Conservation (phyloP, 2,113 vertebrate genomes). For the Odocoileus virginianus region DNA sequence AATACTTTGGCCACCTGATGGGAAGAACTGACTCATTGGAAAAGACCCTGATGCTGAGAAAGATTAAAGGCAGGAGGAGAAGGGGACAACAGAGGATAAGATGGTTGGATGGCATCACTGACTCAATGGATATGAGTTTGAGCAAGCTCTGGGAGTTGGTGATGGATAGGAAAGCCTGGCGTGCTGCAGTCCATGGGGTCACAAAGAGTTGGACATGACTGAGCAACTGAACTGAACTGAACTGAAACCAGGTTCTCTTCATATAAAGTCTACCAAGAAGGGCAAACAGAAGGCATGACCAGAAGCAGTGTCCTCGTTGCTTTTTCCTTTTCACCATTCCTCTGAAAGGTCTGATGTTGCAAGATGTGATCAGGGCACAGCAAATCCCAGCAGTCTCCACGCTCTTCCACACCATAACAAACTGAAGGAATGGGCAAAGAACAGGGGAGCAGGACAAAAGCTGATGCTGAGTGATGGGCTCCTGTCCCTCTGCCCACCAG, state of each 20-base stretch:
- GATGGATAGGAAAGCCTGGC: not conserved
- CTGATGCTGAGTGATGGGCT: not conserved
- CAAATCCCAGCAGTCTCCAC: not conserved
- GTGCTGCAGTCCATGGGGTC: not conserved
- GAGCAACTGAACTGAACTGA: not conserved
- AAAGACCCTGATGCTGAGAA: not conserved
- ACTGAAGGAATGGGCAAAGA: not conserved
- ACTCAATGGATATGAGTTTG: not conserved
- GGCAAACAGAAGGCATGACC: not conserved
- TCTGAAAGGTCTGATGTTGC: not conserved
- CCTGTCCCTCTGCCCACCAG: not conserved
- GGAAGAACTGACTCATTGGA: not conserved
- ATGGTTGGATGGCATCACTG: not conserved
- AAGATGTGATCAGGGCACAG: not conserved
- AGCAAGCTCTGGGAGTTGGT: not conserved
- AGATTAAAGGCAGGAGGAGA: not conserved
- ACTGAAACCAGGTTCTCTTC: not conserved
- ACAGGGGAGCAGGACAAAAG: not conserved
- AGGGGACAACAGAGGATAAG: not conserved
- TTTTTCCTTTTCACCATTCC: not conserved
- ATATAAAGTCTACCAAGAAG: not conserved
- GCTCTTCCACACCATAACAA: slow-evolving; percentile 22
- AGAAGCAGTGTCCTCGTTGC: not conserved
- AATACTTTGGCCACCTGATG: not conserved
- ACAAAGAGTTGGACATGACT: not conserved